A percentile compares a stretch with the other conserved stretches of the same genome.
Conservation (phyloP, 2,113 vertebrate species). For the Dipodomys spectabilis region DNA sequence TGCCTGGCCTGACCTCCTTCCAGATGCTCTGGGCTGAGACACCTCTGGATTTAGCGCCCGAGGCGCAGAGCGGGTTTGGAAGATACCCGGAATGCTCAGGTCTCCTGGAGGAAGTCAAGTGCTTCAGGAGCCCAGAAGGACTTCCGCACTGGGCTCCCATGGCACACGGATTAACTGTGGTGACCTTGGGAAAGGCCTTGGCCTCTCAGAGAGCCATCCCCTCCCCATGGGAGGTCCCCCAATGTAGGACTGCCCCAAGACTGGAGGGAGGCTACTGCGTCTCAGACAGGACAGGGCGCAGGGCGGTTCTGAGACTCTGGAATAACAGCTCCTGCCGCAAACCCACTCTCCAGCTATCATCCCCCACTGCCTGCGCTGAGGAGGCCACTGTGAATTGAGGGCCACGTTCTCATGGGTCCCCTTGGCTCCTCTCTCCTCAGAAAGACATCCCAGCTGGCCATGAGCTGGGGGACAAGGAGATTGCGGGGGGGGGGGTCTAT, state of each 20-base stretch:
- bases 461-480: neutral
- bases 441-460: neutral
- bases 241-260: fast-evolving
- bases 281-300: too few species aligned
- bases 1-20: constrained; percentile 35
- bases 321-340: neutral
- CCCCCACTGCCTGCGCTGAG: constrained; percentile 64
- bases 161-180: neutral
- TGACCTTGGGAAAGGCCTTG: neutral
- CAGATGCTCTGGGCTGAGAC: constrained; percentile 52
- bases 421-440: constrained; percentile 22
- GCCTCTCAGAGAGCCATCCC: too few species aligned
- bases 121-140: neutral
- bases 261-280: neutral
- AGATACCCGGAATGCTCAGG: neutral
- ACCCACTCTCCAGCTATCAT: neutral
- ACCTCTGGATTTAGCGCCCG: constrained; percentile 14
- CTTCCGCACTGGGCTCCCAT: neutral
- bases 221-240: too few species aligned
- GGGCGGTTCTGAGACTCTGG: neutral
- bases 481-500: neutral
- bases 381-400: constrained; percentile 65
- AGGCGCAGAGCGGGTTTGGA: neutral
- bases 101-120: neutral
- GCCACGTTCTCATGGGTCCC: constrained; percentile 50